phyloP scores from a whole-genome alignment of 2,797 vertebrate genomes.

The Pipistrellus nathusii region DNA sequence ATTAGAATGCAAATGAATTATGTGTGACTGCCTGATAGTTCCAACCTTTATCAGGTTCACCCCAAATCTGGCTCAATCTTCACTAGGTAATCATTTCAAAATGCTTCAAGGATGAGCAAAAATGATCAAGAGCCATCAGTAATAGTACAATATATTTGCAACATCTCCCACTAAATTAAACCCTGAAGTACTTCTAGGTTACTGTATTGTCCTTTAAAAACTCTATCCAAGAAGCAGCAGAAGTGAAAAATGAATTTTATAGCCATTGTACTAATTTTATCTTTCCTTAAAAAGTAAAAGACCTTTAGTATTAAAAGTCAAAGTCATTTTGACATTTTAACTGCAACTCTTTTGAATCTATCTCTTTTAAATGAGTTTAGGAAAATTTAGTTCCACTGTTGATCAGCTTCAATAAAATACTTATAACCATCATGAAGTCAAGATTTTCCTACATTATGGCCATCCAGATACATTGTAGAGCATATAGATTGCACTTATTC shows the following conservation, averaged over 20 bases:
- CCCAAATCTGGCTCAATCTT: not conserved
- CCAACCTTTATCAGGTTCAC: not conserved
- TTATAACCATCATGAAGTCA: not conserved
- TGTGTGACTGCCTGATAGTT: not conserved
- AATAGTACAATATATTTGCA: not conserved
- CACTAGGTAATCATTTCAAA: not conserved
- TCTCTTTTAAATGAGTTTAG: not conserved
- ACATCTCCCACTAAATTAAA: not conserved
- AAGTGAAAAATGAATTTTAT: not conserved
- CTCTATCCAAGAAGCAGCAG: not conserved
- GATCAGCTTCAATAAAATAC: not conserved
- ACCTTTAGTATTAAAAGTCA: not conserved
- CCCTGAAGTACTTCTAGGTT: not conserved
- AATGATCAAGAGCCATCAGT: not conserved
- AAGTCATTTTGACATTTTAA: slow-evolving; percentile 6
- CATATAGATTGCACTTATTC: too few species aligned
- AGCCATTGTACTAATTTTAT: not conserved
- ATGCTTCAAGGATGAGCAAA: not conserved
- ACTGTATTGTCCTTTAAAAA: not conserved
- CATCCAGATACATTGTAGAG: not conserved
- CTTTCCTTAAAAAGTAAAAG: slow-evolving; percentile 8
- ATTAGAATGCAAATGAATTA: not conserved
- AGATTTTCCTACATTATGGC: not conserved
- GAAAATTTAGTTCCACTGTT: not conserved
- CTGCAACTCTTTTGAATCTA: not conserved